These are phyloP conservation scores for Athetis lepigone DNA, from an alignment of 2,888 invertebrate species.

Conservation along the genomic window DNA sequence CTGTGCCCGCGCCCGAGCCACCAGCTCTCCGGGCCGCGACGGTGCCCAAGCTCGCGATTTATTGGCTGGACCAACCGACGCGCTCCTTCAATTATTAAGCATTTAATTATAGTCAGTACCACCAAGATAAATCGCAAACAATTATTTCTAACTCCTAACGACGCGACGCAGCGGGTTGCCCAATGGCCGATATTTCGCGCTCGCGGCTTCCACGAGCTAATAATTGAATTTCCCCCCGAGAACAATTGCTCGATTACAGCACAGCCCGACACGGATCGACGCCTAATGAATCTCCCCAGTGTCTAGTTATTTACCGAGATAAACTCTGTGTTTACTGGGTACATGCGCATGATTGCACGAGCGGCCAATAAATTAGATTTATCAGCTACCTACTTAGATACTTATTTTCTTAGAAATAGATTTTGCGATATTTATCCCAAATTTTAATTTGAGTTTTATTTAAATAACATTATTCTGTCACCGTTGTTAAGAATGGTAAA, in stretches of 20 bases:
- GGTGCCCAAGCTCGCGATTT: slow-evolving; percentile 71
- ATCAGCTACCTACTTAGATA: slow-evolving; percentile 71
- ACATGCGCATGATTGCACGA: slow-evolving; percentile 90
- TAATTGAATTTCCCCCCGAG: slow-evolving; percentile 88
- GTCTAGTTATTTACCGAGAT: slow-evolving; percentile 89
- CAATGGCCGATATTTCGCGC: slow-evolving; percentile 82
- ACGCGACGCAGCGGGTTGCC: slow-evolving; percentile 83
- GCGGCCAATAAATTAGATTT: slow-evolving; percentile 88
- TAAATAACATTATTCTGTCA: slow-evolving; percentile 14
- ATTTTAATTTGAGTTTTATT: not conserved
- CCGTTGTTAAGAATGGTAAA: not conserved
- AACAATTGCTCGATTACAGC: slow-evolving; percentile 90
- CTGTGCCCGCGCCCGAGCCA: slow-evolving; percentile 51
- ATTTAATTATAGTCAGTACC: slow-evolving; percentile 85
- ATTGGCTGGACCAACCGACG: slow-evolving; percentile 76
- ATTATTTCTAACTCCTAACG: slow-evolving; percentile 86
- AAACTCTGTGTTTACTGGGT: slow-evolving; percentile 88
- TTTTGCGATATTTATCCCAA: slow-evolving; percentile 43
- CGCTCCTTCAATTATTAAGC: slow-evolving; percentile 86
- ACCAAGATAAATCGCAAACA: slow-evolving; percentile 83
- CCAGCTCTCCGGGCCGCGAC: slow-evolving; percentile 41
- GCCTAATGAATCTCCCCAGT: slow-evolving; percentile 89
- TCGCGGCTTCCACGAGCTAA: slow-evolving; percentile 78
- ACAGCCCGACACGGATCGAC: slow-evolving; percentile 86
- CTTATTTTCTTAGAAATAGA: slow-evolving; percentile 61